Evolutionary conservation across 2,113 vertebrate species (phyloP), one percentile per base, ranked within the genome.

Genomic region (Nothobranchius kuhntae): DNA sequence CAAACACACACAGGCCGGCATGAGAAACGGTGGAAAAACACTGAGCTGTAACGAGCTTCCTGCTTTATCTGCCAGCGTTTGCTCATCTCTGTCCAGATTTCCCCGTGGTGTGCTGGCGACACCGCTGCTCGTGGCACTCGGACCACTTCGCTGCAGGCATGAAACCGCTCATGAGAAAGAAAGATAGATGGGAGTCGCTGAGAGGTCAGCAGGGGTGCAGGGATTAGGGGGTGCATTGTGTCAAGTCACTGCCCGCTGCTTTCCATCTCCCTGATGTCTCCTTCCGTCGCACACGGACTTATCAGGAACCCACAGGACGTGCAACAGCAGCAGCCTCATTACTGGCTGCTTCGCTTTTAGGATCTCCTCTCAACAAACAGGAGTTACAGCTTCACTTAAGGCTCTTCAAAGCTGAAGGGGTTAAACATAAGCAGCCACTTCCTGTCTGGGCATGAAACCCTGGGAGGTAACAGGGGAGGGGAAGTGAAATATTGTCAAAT

Each of bases 201-300:
- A 54, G 63, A 52, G 83, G 80, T 85, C 72, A 67, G 0, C 9
- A 3, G 40, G 75, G 62, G 63, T 71, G 52, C 0, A 36, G 57
- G 52, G 72, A 72, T 71, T 52, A 66, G 55, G 51, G 44, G 62
- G 74, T 65, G 73, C 56, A 58, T 15, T 42, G 62, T 68, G 73
- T 87, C 84, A 64, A 21, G 58, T 73, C 68, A 48, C 72, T 36
- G 64, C 77, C 79, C 75, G 75, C 75, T 80, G 80, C 73, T 81
- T 77, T 73, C 68, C 63, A 71, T 77, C 77, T 67, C 66, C 38
- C 30, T 13, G 46, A 44, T 52, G 13, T 57, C 68, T 65, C 55
- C n/a, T 26, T 12, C 59, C 3, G 53, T 51, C 21, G 70, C 51
- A 73, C 6, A 67, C 78, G 36, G 35, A 63, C 61, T 63, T 85